These are phyloP conservation scores for Danionella cerebrum DNA, from an alignment of 2,113 vertebrate species.

Conservation along the genomic window DNA sequence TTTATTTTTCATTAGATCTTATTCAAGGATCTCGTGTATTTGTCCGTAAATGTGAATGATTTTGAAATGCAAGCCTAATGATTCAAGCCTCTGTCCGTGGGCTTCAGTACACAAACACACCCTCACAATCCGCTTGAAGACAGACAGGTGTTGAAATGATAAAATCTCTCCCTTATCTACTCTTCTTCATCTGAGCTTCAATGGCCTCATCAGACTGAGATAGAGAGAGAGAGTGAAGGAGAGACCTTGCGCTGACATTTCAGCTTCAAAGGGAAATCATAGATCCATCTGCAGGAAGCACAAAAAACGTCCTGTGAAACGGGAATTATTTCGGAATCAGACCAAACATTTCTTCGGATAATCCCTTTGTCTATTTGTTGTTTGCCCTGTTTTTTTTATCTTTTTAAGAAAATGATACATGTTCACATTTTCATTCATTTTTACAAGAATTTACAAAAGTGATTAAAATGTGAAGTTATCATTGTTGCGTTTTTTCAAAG, in stretches of 20 bases:
- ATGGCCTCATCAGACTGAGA: conserved; percentile 34
- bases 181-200: conserved; percentile 50
- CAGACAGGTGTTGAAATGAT: conserved; percentile 48
- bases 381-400: too few species aligned
- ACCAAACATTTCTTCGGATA: too few species aligned
- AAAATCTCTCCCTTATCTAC: conserved; percentile 30
- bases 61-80: conserved; percentile 40
- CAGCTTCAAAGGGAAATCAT: conserved; percentile 16
- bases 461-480: too few species aligned
- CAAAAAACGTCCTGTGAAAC: too few species aligned
- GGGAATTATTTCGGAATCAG: too few species aligned
- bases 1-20: not conserved
- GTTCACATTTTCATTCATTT: too few species aligned
- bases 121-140: conserved; percentile 43
- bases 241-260: conserved; percentile 17
- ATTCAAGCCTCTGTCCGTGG: conserved; percentile 49
- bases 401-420: too few species aligned
- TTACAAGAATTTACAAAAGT: too few species aligned
- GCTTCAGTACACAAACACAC: not conserved
- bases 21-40: not conserved
- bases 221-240: conserved; percentile 6
- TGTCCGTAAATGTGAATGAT: not conserved
- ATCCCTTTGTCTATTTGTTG: too few species aligned
- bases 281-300: conserved; percentile 26
- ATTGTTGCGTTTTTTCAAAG: too few species aligned